A percentile compares a stretch with the other conserved stretches of the same genome.
Evolutionary conservation across 1,140 invertebrate genomes (phyloP).

Genomic region (Procambarus virginalis): DNA sequence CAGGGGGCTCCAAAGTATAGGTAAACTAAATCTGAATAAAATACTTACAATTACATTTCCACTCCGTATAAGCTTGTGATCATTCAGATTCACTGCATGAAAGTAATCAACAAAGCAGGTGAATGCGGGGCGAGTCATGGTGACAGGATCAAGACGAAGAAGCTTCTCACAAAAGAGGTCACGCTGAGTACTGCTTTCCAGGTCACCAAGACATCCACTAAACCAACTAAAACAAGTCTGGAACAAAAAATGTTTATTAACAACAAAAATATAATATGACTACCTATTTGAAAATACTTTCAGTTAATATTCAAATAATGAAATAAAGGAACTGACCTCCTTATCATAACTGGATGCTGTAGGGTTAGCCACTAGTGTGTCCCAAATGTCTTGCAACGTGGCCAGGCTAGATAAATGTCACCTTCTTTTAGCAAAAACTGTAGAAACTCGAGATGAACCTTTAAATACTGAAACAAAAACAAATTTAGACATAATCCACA

Average conservation of each 20-base stretch:
- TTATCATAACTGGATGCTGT: conserved; percentile 73
- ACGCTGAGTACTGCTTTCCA: conserved; percentile 76
- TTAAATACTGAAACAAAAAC: conserved; percentile 74
- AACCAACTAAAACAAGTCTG: conserved; percentile 78
- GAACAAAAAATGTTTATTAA: neutral
- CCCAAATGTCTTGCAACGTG: conserved; percentile 77
- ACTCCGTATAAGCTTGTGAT: conserved; percentile 72
- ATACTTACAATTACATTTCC: conserved; percentile 54
- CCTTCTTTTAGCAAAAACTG: conserved; percentile 77
- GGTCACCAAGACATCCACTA: conserved; percentile 75
- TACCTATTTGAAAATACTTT: neutral
- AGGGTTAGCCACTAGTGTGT: conserved; percentile 74
- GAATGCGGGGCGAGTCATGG: conserved; percentile 76
- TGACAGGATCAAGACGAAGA: conserved; percentile 75
- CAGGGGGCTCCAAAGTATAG: too few relatives aligned
- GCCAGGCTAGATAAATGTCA: conserved; percentile 76
- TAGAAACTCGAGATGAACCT: conserved; percentile 76
- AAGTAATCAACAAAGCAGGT: conserved; percentile 77
- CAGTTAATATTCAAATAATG: neutral
- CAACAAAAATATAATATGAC: too few relatives aligned
- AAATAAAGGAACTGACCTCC: conserved; percentile 49
- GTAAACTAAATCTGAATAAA: neutral
- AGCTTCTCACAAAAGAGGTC: conserved; percentile 77
- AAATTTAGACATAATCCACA: neutral
- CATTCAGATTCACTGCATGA: conserved; percentile 76